Base-by-base conservation (phyloP, 2,113 vertebrate species). In the Upupa epops region DNA sequence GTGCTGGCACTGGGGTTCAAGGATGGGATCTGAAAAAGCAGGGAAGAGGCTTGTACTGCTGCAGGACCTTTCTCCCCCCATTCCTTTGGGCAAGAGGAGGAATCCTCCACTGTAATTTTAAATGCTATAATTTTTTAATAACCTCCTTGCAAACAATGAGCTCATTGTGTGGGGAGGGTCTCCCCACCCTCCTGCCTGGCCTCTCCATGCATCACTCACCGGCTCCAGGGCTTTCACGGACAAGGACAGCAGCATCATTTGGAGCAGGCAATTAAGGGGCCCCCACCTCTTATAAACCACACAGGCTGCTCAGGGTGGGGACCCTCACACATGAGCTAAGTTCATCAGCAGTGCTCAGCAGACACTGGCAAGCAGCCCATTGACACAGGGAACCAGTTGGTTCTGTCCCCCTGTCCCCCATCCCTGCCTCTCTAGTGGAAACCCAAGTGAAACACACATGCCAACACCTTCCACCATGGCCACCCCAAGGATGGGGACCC, bases 71-170 rank as follows among this genome's bases (percentile, higher is more conserved):
- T 79, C 73, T 85, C 68, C 77, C 54, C 69, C 20, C 0, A 2
- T 51, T 77, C 79, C 73, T 79, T 88, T 37, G 18, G 3, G 79
- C 54, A 65, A 79, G 72, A 55, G 90, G 89, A 96, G 94, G 96
- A 94, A 90, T 91, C 93, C 78, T 90, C 56, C 85, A 52, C 86
- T 93, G 89, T 87, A 93, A 95, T 96, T 95, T 94, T 48, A 91
- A 95, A 84, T 81, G 83, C 79, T 93, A 84, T 96, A 95, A 96
- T 95, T 86, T 96, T 85, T 96, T 95, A 96, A 96, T 96, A 89
- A 92, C 78, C 90, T 90, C 84, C 90, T 29, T 0, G 0, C 73
- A 86, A 94, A 97, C 95, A 97, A 95, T 93, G 88, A 94, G 55
- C 76, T 80, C 86, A 93, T 95, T 97, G 94, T 96, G 89, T 13